phyloP scores from a whole-genome alignment of 2,113 vertebrate genomes.

The Melierax canorus region DNA sequence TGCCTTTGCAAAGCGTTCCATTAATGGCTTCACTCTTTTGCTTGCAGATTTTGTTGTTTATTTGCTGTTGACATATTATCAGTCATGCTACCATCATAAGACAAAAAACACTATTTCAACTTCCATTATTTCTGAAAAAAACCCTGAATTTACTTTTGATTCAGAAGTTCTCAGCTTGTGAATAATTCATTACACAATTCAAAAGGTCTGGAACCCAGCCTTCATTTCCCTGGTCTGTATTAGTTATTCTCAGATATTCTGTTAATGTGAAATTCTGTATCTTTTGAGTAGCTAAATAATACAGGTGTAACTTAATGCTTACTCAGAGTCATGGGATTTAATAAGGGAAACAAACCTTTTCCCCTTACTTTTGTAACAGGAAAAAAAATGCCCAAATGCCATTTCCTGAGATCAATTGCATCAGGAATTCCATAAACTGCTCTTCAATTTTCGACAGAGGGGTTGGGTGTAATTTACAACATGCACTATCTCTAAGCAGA shows the following conservation, averaged over 20 bases:
- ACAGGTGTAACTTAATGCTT: background rate
- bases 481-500: background rate
- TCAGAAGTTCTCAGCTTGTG: background rate
- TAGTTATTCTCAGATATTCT: background rate
- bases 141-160: background rate
- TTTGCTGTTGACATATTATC: background rate
- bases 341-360: background rate
- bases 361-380: background rate
- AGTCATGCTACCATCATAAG: background rate
- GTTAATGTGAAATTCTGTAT: background rate
- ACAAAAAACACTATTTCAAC: background rate
- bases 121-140: background rate
- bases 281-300: background rate
- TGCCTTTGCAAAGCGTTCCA: background rate
- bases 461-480: background rate
- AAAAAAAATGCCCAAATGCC: background rate
- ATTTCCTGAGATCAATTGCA: background rate
- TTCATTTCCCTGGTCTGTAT: background rate
- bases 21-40: background rate
- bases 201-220: background rate
- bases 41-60: background rate
- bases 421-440: background rate
- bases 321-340: background rate
- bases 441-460: background rate
- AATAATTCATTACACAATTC: background rate